These are phyloP conservation scores for Chrysolina oricalcia DNA, from an alignment of 2,888 invertebrate genomes.

Conservation along the genomic window DNA sequence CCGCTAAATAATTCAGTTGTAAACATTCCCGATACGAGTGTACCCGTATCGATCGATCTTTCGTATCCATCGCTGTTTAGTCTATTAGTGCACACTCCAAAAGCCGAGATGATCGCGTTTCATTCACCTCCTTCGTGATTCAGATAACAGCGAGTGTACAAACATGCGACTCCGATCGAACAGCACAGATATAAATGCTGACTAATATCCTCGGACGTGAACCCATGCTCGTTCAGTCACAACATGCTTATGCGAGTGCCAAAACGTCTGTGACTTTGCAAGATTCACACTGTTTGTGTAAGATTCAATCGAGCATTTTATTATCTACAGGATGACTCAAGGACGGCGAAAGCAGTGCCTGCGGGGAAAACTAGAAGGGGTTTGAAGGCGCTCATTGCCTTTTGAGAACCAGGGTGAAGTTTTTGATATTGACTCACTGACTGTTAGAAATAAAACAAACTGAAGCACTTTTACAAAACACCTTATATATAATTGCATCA, in stretches of 20 bases:
- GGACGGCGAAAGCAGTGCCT: too few relatives aligned
- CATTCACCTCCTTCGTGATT: constrained; percentile 26
- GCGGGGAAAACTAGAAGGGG: background rate
- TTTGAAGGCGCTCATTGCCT: too few relatives aligned
- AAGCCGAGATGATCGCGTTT: constrained; percentile 6
- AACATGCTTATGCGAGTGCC: background rate
- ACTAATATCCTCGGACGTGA: constrained; percentile 9
- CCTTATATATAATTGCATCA: too few relatives aligned
- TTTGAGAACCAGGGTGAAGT: too few relatives aligned
- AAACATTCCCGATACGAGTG: constrained; percentile 8
- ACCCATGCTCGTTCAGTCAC: background rate
- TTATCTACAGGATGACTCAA: background rate
- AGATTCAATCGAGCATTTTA: background rate
- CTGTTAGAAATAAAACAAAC: too few relatives aligned
- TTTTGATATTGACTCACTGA: too few relatives aligned
- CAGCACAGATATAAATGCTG: constrained; percentile 9
- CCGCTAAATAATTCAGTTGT: constrained; percentile 1
- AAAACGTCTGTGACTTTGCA: background rate
- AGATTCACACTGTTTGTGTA: too few relatives aligned
- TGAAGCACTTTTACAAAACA: too few relatives aligned
- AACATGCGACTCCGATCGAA: constrained; percentile 13
- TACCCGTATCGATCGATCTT: constrained; percentile 16
- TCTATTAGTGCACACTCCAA: constrained; percentile 3
- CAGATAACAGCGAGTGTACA: constrained; percentile 18
- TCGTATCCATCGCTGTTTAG: background rate